phyloP scores from a whole-genome alignment of 2,797 vertebrate genomes.

The Monodelphis domestica region DNA sequence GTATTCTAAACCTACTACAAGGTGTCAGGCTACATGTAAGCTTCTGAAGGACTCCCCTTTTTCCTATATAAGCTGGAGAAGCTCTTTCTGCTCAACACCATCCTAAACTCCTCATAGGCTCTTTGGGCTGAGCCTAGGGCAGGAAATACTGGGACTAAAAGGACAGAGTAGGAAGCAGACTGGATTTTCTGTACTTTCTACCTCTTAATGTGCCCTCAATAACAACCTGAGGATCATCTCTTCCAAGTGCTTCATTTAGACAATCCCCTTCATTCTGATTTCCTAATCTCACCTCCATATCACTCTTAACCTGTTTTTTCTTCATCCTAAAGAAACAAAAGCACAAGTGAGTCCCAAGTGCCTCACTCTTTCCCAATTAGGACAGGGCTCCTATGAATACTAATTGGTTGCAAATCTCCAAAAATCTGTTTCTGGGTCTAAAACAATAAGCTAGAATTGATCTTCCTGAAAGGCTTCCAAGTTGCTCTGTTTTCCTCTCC shows the following conservation, averaged over 20 bases:
- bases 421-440: neutral
- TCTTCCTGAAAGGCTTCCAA: neutral
- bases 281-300: neutral
- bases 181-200: neutral
- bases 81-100: neutral
- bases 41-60: neutral
- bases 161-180: neutral
- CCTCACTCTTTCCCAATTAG: neutral
- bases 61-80: neutral
- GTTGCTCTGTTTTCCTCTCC: neutral
- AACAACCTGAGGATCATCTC: neutral
- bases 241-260: neutral
- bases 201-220: neutral
- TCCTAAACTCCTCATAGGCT: neutral
- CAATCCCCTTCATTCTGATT: neutral
- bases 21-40: neutral
- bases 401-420: neutral
- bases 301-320: too few species aligned
- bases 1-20: neutral
- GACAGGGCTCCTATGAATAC: neutral
- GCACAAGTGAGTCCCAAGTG: neutral
- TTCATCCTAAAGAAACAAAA: neutral
- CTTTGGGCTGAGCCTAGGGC: neutral
- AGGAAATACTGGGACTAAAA: too few species aligned
- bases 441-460: neutral